Conservation (phyloP, 2,888 invertebrate genomes). For the Drosophila histrio region DNA sequence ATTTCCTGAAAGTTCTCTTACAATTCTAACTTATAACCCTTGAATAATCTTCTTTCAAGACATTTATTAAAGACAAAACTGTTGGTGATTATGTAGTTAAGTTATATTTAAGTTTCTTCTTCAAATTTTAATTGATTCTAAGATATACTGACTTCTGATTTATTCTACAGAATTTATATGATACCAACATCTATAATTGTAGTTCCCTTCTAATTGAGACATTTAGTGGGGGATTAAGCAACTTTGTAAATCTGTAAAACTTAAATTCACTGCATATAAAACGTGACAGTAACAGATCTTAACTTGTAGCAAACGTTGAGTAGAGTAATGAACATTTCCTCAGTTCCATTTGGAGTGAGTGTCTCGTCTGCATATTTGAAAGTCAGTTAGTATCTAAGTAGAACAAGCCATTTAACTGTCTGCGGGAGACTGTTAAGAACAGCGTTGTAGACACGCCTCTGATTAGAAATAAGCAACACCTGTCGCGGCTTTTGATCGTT, state of each 20-base stretch:
- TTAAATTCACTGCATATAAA: constrained; percentile 19
- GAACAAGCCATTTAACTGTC: constrained; percentile 72
- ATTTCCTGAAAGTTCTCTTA: no score
- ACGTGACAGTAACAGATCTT: constrained; percentile 27
- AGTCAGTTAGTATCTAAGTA: constrained; percentile 64
- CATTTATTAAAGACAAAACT: no score
- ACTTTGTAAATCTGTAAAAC: not conserved
- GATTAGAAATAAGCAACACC: constrained; percentile 74
- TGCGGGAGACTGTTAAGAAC: constrained; percentile 60
- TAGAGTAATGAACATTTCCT: constrained; percentile 19
- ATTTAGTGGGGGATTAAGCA: constrained; percentile 14
- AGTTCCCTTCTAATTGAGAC: constrained; percentile 15
- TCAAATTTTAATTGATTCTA: not conserved
- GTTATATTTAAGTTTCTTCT: not conserved
- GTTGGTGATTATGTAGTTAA: no score
- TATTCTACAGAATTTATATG: not conserved
- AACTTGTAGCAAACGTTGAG: not conserved
- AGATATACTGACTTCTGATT: not conserved
- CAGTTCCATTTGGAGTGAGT: constrained; percentile 10
- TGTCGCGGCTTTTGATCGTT: constrained; percentile 67
- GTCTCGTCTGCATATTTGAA: constrained; percentile 26
- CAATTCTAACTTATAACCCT: no score
- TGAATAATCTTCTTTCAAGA: no score
- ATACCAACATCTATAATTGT: not conserved
- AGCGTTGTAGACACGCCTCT: constrained; percentile 63